These are phyloP conservation scores for Acrocephalus arundinaceus DNA, from an alignment of 2,113 vertebrate genomes.

Conservation along the genomic window DNA sequence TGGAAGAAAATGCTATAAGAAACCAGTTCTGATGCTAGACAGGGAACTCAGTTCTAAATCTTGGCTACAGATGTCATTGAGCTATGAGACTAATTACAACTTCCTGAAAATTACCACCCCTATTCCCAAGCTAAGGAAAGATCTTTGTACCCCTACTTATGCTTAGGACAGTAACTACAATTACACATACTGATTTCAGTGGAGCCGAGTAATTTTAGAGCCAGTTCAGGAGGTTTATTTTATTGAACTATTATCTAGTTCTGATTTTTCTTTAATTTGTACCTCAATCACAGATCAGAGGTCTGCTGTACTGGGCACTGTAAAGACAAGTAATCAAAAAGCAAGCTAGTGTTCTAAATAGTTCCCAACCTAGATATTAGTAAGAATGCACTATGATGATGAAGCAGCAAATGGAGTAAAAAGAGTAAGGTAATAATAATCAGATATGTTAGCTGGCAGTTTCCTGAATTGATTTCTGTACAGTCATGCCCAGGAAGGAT, in stretches of 20 bases:
- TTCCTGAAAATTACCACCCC: neutral
- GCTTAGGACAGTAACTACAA: neutral
- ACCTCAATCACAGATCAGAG: slow-evolving; percentile 1
- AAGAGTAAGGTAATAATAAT: neutral
- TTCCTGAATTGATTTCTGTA: neutral
- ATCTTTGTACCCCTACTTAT: neutral
- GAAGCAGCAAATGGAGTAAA: neutral
- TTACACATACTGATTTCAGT: neutral
- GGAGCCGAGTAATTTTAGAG: neutral
- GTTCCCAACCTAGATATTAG: neutral
- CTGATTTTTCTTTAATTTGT: slow-evolving; percentile 16
- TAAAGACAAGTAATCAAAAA: slow-evolving; percentile 27
- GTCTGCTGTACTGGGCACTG: neutral
- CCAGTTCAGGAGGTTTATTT: neutral
- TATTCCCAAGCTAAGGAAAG: neutral
- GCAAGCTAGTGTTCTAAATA: neutral
- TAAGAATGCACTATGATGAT: neutral
- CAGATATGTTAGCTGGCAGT: neutral
- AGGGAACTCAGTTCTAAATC: neutral
- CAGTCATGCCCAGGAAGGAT: neutral
- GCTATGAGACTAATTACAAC: neutral
- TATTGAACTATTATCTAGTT: neutral
- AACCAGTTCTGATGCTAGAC: neutral
- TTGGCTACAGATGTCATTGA: neutral
- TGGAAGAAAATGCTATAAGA: neutral